Evolutionary conservation across 2,888 invertebrate genomes (phyloP).

Genomic region (Patella depressa): DNA sequence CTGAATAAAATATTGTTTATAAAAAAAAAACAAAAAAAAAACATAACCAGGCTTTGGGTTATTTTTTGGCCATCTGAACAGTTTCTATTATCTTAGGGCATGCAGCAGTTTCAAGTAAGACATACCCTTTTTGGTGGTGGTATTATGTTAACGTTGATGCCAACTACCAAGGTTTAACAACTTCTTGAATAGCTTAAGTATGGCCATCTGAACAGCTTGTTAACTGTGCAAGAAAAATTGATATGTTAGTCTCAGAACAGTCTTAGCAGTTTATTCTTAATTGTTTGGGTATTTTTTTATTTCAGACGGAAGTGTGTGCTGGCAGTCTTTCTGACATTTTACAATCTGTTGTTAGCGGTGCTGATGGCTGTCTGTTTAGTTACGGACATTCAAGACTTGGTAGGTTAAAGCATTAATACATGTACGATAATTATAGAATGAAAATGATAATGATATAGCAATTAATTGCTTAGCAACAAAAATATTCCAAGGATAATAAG

Average conservation of each 20-base stretch:
- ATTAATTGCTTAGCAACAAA: too few relatives aligned
- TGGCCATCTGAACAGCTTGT: slow-evolving; percentile 3
- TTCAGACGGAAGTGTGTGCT: slow-evolving; percentile 91
- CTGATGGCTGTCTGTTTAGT: slow-evolving; percentile 81
- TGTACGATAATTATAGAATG: not conserved
- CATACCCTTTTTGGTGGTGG: not conserved
- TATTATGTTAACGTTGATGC: not conserved
- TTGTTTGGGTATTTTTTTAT: slow-evolving; percentile 66
- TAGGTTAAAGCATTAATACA: slow-evolving; percentile 42
- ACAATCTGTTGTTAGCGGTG: slow-evolving; percentile 93
- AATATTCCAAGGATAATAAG: too few relatives aligned
- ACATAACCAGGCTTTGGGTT: too few relatives aligned
- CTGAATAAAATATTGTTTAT: too few relatives aligned
- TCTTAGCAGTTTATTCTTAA: not conserved
- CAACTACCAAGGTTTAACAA: not conserved
- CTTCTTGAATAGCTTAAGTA: too few relatives aligned
- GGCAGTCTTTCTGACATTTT: slow-evolving; percentile 93
- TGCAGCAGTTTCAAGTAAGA: slow-evolving; percentile 5
- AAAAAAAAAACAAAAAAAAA: too few relatives aligned
- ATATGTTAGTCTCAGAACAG: not conserved
- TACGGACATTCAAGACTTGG: slow-evolving; percentile 71
- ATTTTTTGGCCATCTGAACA: slow-evolving; percentile 17
- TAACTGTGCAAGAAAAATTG: not conserved
- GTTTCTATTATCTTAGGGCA: not conserved
- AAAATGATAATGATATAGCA: too few relatives aligned